These are phyloP conservation scores for Tricholaema leucomelas DNA, from an alignment of 2,113 vertebrate genomes.

Conservation along the genomic window DNA sequence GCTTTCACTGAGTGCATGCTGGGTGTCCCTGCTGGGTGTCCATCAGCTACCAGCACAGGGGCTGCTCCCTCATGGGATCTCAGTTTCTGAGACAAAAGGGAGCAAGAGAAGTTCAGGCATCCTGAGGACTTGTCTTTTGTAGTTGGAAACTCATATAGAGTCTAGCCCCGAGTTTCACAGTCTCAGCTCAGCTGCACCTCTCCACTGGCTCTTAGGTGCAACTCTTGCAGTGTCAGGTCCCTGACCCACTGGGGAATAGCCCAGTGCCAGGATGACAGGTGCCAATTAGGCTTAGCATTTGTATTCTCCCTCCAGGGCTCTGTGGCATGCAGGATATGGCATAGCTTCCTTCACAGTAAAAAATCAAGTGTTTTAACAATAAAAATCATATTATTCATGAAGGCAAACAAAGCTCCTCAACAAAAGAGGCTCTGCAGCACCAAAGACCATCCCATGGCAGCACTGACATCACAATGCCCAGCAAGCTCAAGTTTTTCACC, in stretches of 20 bases:
- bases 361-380: background rate
- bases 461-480: background rate
- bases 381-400: background rate
- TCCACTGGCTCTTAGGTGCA: background rate
- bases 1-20: background rate
- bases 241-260: background rate
- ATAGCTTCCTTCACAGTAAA: background rate
- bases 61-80: background rate
- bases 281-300: background rate
- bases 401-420: background rate
- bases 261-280: background rate
- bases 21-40: background rate
- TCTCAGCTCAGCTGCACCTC: background rate
- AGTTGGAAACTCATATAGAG: background rate
- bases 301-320: background rate
- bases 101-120: background rate
- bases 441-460: background rate
- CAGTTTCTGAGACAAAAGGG: background rate
- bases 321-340: background rate
- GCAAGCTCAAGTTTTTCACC: background rate
- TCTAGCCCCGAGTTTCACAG: background rate
- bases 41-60: background rate
- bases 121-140: background rate
- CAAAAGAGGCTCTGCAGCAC: background rate
- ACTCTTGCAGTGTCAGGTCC: background rate